Conservation (phyloP, 1,140 invertebrate species). For the Argopecten irradians region DNA sequence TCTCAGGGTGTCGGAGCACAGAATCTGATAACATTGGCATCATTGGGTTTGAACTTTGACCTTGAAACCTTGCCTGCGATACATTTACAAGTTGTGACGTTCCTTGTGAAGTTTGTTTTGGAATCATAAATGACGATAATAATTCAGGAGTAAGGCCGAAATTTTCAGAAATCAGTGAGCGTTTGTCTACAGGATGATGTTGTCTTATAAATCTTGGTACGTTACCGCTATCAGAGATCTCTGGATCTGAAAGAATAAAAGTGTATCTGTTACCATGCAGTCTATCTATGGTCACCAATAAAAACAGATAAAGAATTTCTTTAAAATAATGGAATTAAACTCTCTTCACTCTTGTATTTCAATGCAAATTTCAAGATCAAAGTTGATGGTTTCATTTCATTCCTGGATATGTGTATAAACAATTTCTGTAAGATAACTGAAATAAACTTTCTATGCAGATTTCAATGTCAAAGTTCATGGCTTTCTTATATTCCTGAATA, state of each 20-base stretch:
- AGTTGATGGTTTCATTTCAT: not conserved
- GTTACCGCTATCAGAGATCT: not conserved
- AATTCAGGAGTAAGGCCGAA: not conserved
- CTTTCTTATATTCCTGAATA: no score
- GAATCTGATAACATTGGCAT: not conserved
- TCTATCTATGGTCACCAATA: no score
- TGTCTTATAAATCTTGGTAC: constrained; percentile 8
- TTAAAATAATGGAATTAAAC: no score
- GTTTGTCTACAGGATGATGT: not conserved
- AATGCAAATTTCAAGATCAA: not conserved
- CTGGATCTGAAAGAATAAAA: constrained; percentile 12
- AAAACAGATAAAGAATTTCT: no score
- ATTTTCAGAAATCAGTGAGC: not conserved
- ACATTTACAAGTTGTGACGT: not conserved
- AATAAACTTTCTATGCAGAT: no score
- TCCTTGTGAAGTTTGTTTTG: not conserved
- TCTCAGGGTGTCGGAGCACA: constrained; percentile 4
- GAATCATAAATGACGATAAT: not conserved
- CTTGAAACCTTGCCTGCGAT: not conserved
- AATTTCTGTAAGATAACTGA: no score
- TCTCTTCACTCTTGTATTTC: not conserved
- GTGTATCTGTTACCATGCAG: not conserved
- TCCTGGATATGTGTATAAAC: no score
- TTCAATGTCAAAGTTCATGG: no score
- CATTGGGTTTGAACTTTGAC: constrained; percentile 12